A percentile compares a stretch with the other conserved stretches of the same genome.
Conservation (phyloP, 2,888 invertebrate species). For the Pseudococcus jackbeardsleyi region DNA sequence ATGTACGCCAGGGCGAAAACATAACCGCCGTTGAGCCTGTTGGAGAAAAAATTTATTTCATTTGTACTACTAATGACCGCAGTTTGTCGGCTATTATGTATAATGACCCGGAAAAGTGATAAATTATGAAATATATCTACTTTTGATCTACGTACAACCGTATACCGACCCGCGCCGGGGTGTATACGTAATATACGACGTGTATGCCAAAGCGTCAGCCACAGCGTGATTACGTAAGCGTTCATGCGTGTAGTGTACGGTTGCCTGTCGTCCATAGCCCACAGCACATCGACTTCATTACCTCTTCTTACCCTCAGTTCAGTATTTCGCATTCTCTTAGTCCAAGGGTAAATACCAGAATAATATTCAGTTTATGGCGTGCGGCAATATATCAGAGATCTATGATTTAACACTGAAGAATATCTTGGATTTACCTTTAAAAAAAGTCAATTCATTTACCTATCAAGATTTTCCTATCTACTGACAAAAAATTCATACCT, state of each 20-base stretch:
- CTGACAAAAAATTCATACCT: no score
- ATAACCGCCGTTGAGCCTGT: conserved; percentile 9
- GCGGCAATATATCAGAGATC: no score
- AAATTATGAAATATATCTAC: conserved; percentile 15
- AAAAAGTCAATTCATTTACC: no score
- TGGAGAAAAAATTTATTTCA: conserved; percentile 33
- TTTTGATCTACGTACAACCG: conserved; percentile 15
- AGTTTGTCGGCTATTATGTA: conserved; percentile 41
- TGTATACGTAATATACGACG: neutral
- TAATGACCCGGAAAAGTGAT: conserved; percentile 47
- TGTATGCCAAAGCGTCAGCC: neutral
- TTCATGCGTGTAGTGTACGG: conserved; percentile 6
- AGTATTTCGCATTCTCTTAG: no score
- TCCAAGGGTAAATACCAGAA: no score
- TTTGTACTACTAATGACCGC: conserved; percentile 38
- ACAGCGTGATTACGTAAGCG: neutral
- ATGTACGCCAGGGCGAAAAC: neutral
- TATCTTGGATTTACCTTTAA: no score
- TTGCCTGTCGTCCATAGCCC: neutral
- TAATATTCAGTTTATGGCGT: no score
- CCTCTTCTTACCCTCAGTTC: no score
- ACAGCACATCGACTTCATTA: no score
- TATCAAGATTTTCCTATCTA: no score
- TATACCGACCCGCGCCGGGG: neutral
- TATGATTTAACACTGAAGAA: no score